A percentile compares a stretch with the other conserved stretches of the same genome.
Conservation (phyloP, 2,113 vertebrate genomes). For the Mungos mungo region DNA sequence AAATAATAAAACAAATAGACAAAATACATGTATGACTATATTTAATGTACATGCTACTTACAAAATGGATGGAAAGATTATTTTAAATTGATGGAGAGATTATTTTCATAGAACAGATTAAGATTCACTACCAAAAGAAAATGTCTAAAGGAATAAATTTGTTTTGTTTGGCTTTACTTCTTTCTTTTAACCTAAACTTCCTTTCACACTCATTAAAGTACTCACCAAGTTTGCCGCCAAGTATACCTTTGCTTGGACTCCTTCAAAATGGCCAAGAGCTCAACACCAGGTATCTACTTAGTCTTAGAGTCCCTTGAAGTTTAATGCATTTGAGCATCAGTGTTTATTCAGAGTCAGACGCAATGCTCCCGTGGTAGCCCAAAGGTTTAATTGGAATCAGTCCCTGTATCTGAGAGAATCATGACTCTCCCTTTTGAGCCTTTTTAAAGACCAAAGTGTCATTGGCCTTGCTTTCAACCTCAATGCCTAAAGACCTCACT, state of each 20-base stretch:
- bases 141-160: not conserved
- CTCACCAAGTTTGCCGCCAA: not conserved
- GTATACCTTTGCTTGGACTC: not conserved
- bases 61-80: not conserved
- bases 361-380: constrained; percentile 59
- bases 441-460: constrained; percentile 82
- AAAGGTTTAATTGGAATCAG: constrained; percentile 77
- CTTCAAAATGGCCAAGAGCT: not conserved
- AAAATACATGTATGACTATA: not conserved
- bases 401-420: constrained; percentile 72
- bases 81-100: not conserved
- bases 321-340: constrained; percentile 51
- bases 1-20: not conserved
- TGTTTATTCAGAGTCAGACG: constrained; percentile 74
- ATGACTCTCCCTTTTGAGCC: constrained; percentile 71
- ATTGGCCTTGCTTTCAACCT: constrained; percentile 63
- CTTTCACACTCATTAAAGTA: not conserved
- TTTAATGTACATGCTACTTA: not conserved
- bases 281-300: not conserved
- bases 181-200: not conserved
- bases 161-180: not conserved
- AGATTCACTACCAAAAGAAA: not conserved
- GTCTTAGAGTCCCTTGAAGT: not conserved
- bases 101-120: not conserved
- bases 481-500: constrained; percentile 67